Conservation (phyloP, 2,113 vertebrate species). For the Catharus fuscescens region DNA sequence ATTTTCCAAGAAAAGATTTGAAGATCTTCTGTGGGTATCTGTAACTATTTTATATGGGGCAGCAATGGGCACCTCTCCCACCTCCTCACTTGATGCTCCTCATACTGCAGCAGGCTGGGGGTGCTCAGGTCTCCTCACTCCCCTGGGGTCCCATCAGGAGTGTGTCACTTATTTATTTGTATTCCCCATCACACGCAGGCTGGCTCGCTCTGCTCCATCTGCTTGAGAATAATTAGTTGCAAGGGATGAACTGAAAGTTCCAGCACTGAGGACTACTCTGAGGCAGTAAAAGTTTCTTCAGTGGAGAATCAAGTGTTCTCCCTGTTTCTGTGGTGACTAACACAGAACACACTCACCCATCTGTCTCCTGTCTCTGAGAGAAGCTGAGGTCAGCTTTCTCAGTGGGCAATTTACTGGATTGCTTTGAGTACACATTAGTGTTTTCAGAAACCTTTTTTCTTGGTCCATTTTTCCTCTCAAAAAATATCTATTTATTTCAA, state of each 20-base stretch:
- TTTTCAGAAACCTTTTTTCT: conserved; percentile 51
- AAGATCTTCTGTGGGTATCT: background rate
- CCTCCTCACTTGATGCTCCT: background rate
- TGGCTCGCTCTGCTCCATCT: background rate
- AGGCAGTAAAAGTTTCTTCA: conserved; percentile 40
- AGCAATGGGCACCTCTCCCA: background rate
- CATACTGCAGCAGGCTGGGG: fast-evolving
- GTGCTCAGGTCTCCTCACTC: background rate
- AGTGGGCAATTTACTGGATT: conserved; percentile 58
- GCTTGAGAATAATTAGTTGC: conserved; percentile 20
- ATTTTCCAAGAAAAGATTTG: background rate
- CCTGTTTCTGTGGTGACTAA: conserved; percentile 64
- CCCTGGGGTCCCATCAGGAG: background rate
- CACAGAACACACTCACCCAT: conserved; percentile 54
- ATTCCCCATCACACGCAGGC: background rate
- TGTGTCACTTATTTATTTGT: background rate
- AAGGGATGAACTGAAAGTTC: conserved; percentile 29
- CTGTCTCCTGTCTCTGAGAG: conserved; percentile 50
- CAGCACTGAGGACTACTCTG: background rate
- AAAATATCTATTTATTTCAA: conserved; percentile 47
- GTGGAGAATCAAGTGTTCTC: conserved; percentile 14
- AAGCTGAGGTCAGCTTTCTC: conserved; percentile 70
- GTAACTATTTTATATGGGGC: background rate
- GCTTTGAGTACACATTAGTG: conserved; percentile 15
- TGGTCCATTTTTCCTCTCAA: conserved; percentile 34